These are phyloP conservation scores for Cecropterus lyciades DNA, from an alignment of 1,140 invertebrate species.

Conservation along the genomic window DNA sequence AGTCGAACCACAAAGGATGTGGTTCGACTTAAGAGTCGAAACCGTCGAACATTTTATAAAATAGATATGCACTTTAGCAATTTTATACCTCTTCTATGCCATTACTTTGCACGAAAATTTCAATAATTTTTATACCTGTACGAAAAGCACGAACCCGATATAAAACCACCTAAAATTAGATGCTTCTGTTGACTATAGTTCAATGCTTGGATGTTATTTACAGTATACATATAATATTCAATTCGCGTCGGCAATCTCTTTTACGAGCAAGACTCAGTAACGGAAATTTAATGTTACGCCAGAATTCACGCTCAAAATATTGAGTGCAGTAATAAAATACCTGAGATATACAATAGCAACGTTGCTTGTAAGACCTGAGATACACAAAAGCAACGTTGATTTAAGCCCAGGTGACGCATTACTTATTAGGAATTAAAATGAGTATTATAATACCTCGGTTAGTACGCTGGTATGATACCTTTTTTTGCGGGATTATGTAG, in stretches of 20 bases:
- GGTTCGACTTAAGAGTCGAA: too few species aligned
- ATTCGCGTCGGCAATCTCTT: constrained; percentile 54
- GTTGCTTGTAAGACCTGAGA: background rate
- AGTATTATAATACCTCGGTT: background rate
- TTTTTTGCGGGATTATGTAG: too few species aligned
- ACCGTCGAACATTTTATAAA: too few species aligned
- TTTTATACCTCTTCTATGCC: too few species aligned
- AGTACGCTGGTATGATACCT: too few species aligned
- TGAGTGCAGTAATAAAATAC: constrained; percentile 24
- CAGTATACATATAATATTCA: constrained; percentile 43
- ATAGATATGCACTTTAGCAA: too few species aligned
- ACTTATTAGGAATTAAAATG: constrained; percentile 2
- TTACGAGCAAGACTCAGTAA: constrained; percentile 39
- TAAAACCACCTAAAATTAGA: constrained; percentile 3
- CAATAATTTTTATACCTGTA: background rate
- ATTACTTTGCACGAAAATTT: background rate
- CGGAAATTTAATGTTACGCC: constrained; percentile 46
- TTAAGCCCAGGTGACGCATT: background rate
- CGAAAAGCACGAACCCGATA: background rate
- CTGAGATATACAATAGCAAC: constrained; percentile 5
- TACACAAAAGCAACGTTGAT: background rate
- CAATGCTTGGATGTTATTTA: background rate
- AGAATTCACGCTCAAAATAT: constrained; percentile 13
- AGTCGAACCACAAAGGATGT: too few species aligned
- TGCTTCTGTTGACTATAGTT: background rate